A percentile compares a stretch with the other conserved stretches of the same genome.
Evolutionary conservation across 1,140 invertebrate genomes (phyloP).

Genomic region (Diorhabda carinulata): DNA sequence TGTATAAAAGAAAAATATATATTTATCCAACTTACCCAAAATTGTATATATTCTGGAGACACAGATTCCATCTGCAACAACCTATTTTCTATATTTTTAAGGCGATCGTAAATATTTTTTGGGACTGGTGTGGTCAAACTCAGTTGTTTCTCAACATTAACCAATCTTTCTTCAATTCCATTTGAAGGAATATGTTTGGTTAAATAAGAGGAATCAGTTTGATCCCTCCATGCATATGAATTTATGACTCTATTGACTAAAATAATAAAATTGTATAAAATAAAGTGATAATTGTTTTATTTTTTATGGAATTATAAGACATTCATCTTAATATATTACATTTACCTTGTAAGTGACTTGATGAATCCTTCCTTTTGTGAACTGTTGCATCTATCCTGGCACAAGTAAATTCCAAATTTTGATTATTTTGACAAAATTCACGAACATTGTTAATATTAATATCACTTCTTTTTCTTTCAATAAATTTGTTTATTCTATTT

Average conservation of each 20-base stretch:
- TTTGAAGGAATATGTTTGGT: slow-evolving; percentile 37
- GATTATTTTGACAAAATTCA: slow-evolving; percentile 57
- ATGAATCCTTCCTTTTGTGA: slow-evolving; percentile 60
- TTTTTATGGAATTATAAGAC: not conserved
- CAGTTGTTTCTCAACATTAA: slow-evolving; percentile 55
- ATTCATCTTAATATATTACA: not conserved
- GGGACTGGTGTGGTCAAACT: slow-evolving; percentile 53
- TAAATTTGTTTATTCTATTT: slow-evolving; percentile 60
- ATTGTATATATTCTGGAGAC: slow-evolving; percentile 66
- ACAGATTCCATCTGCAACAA: slow-evolving; percentile 63
- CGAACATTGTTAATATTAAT: slow-evolving; percentile 61
- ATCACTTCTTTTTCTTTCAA: slow-evolving; percentile 60
- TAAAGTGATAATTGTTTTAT: not conserved
- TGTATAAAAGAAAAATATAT: not conserved
- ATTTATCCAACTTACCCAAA: slow-evolving; percentile 53
- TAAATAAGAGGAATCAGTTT: slow-evolving; percentile 41
- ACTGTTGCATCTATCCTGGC: slow-evolving; percentile 65
- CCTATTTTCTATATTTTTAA: slow-evolving; percentile 64
- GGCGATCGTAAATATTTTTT: slow-evolving; percentile 57
- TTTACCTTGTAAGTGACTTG: slow-evolving; percentile 66
- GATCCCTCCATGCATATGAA: slow-evolving; percentile 49
- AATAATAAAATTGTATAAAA: slow-evolving; percentile 24
- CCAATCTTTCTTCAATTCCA: slow-evolving; percentile 58
- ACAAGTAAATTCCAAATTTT: slow-evolving; percentile 53
- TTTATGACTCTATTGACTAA: slow-evolving; percentile 59